phyloP scores from a whole-genome alignment of 2,797 vertebrate species.

The Acanthis flammea region DNA sequence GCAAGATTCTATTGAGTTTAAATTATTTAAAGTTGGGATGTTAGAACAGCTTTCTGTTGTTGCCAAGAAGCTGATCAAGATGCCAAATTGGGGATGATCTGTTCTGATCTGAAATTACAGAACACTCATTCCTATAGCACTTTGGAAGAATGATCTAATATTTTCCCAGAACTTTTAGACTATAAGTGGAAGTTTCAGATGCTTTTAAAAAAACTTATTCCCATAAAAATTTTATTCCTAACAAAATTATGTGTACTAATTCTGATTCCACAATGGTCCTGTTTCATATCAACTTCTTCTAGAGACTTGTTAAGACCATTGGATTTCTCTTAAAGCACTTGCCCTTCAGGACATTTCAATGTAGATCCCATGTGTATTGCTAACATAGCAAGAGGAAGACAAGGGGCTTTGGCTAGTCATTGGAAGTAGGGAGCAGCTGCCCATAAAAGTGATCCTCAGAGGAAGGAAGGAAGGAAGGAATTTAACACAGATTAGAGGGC shows the following conservation, averaged over 20 bases:
- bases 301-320: not conserved
- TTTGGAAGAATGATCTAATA: not conserved
- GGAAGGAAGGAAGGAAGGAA: not conserved
- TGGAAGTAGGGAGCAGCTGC: not conserved
- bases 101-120: constrained; percentile 28
- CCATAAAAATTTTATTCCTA: not conserved
- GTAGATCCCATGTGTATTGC: not conserved
- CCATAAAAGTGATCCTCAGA: not conserved
- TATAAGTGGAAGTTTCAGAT: not conserved
- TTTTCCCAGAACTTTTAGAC: not conserved
- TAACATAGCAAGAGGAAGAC: not conserved
- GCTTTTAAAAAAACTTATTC: not conserved
- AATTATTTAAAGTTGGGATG: not conserved
- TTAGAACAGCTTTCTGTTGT: constrained; percentile 26
- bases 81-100: not conserved
- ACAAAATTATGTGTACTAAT: not conserved
- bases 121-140: constrained; percentile 21
- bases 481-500: not conserved
- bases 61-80: not conserved
- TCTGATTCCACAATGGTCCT: not conserved
- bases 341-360: not conserved
- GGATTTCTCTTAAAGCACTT: not conserved
- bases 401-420: not conserved
- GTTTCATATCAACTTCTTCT: not conserved
- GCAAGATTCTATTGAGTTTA: constrained; percentile 1